Evolutionary conservation across 1,140 invertebrate genomes (phyloP).

Genomic region (Panagrolaimus sp.): DNA sequence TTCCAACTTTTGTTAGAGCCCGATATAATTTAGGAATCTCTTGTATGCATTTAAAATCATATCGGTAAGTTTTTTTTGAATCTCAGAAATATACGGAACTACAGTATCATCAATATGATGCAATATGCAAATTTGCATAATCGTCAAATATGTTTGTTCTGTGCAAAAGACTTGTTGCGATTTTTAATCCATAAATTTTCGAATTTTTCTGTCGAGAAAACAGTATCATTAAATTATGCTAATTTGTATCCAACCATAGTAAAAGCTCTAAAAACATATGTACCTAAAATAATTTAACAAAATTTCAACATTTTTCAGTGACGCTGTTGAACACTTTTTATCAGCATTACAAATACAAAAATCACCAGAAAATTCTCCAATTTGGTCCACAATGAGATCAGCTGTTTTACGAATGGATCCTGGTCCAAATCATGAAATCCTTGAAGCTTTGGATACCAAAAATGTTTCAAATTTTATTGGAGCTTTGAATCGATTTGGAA

Average conservation of each 20-base stretch:
- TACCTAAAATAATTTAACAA: slow-evolving; percentile 9
- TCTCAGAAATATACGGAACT: slow-evolving; percentile 7
- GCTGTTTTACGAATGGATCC: slow-evolving; percentile 77
- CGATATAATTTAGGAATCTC: slow-evolving; percentile 95
- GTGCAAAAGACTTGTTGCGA: not conserved
- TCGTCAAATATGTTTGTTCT: not conserved
- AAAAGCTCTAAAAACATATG: too few relatives aligned
- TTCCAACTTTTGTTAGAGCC: slow-evolving; percentile 90
- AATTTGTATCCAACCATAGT: too few relatives aligned
- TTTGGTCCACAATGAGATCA: slow-evolving; percentile 88
- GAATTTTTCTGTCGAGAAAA: slow-evolving; percentile 12
- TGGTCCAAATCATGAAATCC: slow-evolving; percentile 60
- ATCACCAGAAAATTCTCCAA: slow-evolving; percentile 65
- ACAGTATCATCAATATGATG: not conserved
- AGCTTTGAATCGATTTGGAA: not conserved
- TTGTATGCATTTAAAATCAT: slow-evolving; percentile 88
- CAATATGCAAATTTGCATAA: slow-evolving; percentile 18
- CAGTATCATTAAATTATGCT: not conserved
- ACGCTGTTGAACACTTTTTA: slow-evolving; percentile 90
- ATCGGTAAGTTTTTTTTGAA: slow-evolving; percentile 67
- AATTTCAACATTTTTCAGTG: slow-evolving; percentile 67
- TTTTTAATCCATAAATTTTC: not conserved
- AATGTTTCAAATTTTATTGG: slow-evolving; percentile 23
- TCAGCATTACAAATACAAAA: slow-evolving; percentile 85
- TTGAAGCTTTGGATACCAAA: slow-evolving; percentile 31